These are phyloP conservation scores for Choristoneura rosaceana DNA, from an alignment of 2,888 invertebrate genomes.

Conservation along the genomic window DNA sequence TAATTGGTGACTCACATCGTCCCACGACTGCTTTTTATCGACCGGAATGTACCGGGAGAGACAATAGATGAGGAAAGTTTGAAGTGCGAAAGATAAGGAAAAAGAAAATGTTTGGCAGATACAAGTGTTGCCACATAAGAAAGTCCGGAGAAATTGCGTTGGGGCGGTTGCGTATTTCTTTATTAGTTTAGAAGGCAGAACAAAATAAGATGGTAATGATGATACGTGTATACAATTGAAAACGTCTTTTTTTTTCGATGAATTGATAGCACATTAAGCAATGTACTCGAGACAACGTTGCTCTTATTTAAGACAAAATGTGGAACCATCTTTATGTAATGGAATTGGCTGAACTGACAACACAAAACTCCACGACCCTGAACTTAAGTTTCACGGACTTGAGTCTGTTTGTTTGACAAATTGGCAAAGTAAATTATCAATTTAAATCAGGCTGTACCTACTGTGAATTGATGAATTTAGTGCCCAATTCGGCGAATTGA, in stretches of 20 bases:
- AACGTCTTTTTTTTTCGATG: not conserved
- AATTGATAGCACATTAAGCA: not conserved
- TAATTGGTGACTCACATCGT: slow-evolving; percentile 72
- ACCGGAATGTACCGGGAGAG: slow-evolving; percentile 46
- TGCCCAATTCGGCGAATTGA: slow-evolving; percentile 19
- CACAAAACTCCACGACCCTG: slow-evolving; percentile 26
- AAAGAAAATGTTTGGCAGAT: slow-evolving; percentile 19
- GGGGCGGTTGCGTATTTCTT: slow-evolving; percentile 21
- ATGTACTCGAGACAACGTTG: slow-evolving; percentile 22
- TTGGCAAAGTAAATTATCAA: slow-evolving; percentile 35
- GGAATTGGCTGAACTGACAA: slow-evolving; percentile 6
- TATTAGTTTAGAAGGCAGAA: slow-evolving; percentile 10
- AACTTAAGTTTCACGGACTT: slow-evolving; percentile 33
- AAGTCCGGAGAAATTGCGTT: slow-evolving; percentile 15
- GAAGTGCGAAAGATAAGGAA: slow-evolving; percentile 23
- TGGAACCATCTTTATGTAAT: slow-evolving; percentile 2
- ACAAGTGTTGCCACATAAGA: slow-evolving; percentile 30
- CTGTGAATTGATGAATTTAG: slow-evolving; percentile 26
- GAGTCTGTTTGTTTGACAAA: slow-evolving; percentile 39
- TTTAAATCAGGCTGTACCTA: slow-evolving; percentile 26
- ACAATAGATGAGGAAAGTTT: slow-evolving; percentile 10
- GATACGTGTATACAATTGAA: slow-evolving; percentile 9
- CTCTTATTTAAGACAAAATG: slow-evolving; percentile 9
- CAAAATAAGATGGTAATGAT: slow-evolving; percentile 1
- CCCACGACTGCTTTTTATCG: slow-evolving; percentile 56